Base-by-base conservation (phyloP, 1,140 invertebrate genomes). In the Drosophila pandora region DNA sequence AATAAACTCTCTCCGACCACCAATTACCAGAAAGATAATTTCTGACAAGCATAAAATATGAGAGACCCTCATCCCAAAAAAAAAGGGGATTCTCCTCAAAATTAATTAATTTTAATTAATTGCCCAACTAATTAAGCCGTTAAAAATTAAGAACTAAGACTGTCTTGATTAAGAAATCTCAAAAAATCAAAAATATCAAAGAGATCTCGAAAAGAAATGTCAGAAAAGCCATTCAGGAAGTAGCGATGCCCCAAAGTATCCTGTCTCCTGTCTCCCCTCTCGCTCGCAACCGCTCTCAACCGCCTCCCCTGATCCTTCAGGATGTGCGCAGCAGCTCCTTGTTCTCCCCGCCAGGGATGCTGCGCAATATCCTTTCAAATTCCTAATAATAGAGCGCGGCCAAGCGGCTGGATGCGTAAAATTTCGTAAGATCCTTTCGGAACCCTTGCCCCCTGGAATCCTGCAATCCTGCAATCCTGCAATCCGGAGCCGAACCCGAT, bases 321-420 rank as follows among this genome's bases (percentile, higher is more conserved):
- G 50, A 39, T 84, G 56, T 84, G 81, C 81, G 82, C 77, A 85
- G 81, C 65, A 37, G 45, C 67, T 45, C 52, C 63, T 47, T n/a
- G 49, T 32, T 21, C 23, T 43, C 17, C 52, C 60, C 32, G 4
- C 55, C 50, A 45, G 67, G 82, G 81, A 85, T 61, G 81, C 81
- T 85, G 81, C 81, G 81, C 74, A 85, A 82, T 85, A 23, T 30
- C 22, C 47, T 17, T 34, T 32, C 8, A 47, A 23, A 47, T 47
- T 9, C 23, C 43, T 47, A 47, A 47, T 47, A 47, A 47, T 47
- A 47, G 21, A 47, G 7, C 5, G 17, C 13, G 4, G 41, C 25
- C 5, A 28, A 1, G 25, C 25, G 10, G 43, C 43, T 43, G 63
- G 74, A 69, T 68, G 41, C 63, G 65, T 49, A 69, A 69, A 43